phyloP scores from a whole-genome alignment of 2,797 vertebrate species.

The Chaetodon trifasciatus region DNA sequence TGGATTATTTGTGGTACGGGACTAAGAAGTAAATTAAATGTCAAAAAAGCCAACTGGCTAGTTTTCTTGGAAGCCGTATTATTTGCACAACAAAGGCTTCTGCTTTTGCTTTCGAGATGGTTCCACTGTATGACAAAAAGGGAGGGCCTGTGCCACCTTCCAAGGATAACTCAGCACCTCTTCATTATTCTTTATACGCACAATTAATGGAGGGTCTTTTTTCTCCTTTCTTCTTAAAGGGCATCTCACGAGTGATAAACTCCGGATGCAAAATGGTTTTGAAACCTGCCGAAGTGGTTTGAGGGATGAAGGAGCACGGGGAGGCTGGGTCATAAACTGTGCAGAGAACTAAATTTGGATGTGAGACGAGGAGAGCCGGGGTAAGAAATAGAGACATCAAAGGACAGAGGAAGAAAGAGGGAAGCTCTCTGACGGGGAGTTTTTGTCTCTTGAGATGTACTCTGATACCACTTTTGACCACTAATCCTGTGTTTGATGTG shows the following conservation, averaged over 20 bases:
- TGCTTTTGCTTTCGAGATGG: constrained; percentile 50
- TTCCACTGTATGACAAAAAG: constrained; percentile 56
- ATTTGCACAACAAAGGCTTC: constrained; percentile 68
- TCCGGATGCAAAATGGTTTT: constrained; percentile 69
- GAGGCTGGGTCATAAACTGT: constrained; percentile 64
- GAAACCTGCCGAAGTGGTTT: constrained; percentile 72
- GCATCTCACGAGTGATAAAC: constrained; percentile 78
- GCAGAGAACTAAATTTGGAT: constrained; percentile 62
- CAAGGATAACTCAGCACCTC: constrained; percentile 67
- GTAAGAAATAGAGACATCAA: constrained; percentile 54
- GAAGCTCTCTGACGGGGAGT: constrained; percentile 11
- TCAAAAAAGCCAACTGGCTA: constrained; percentile 19
- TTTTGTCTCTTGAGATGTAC: constrained; percentile 29
- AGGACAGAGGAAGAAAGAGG: constrained; percentile 37
- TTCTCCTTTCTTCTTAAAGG: constrained; percentile 69
- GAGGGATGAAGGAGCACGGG: constrained; percentile 58
- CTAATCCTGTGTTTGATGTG: constrained; percentile 32
- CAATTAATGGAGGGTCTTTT: constrained; percentile 73
- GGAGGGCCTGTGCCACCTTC: constrained; percentile 48
- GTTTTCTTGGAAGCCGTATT: constrained; percentile 16
- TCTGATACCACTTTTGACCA: constrained; percentile 26
- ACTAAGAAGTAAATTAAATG: not conserved
- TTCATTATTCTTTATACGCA: constrained; percentile 73
- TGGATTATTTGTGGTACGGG: not conserved
- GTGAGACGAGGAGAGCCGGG: constrained; percentile 46